Conservation (phyloP, 1,140 invertebrate genomes). For the Neodiprion pinetum region DNA sequence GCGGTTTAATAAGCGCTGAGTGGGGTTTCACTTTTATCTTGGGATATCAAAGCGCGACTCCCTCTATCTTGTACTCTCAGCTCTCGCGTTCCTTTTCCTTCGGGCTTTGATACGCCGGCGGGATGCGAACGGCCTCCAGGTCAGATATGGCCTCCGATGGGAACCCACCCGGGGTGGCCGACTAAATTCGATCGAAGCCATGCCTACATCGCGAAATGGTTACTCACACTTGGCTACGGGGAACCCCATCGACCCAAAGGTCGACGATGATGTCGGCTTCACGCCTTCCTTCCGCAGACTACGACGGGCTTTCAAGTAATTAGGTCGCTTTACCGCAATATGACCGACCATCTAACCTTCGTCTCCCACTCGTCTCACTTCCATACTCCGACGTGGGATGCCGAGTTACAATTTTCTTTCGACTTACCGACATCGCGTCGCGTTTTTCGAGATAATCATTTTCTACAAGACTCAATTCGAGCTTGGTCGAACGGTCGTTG, state of each 20-base stretch:
- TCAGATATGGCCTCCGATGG: background rate
- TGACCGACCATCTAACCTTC: background rate
- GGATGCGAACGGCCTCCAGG: background rate
- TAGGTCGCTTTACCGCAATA: background rate
- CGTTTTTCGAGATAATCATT: too few relatives aligned
- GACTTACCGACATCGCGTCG: too few relatives aligned
- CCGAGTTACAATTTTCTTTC: background rate
- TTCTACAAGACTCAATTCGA: too few relatives aligned
- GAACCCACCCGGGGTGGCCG: background rate
- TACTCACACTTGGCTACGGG: too few relatives aligned
- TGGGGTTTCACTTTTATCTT: background rate
- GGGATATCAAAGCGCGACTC: slow-evolving; percentile 4
- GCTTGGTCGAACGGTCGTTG: too few relatives aligned
- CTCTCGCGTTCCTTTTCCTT: background rate
- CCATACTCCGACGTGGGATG: background rate
- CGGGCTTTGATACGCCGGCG: background rate
- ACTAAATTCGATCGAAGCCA: background rate
- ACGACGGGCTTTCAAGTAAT: background rate
- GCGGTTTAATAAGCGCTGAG: background rate
- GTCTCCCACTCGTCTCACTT: background rate
- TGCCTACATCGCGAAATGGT: background rate
- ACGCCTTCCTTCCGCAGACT: background rate
- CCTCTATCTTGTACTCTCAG: too few relatives aligned
- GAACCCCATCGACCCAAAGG: background rate
- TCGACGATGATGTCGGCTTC: background rate